Conservation (phyloP, 2,888 invertebrate genomes). For the Panzeria rudis region DNA sequence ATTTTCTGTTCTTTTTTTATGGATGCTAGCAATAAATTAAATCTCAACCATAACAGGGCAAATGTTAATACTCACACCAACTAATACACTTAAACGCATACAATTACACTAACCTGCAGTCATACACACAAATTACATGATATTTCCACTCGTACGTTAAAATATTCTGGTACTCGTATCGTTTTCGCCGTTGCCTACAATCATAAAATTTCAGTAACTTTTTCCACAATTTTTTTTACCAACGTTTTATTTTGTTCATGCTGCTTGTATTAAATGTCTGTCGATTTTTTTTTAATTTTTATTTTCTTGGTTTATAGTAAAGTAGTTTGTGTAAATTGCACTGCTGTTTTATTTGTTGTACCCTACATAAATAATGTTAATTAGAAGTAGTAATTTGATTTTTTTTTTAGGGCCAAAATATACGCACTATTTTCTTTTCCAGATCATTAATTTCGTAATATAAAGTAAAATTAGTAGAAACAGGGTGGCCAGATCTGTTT, state of each 20-base stretch:
- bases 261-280: conserved; percentile 58
- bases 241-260: background rate
- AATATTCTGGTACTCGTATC: conserved; percentile 35
- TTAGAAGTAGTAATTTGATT: background rate
- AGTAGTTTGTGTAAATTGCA: conserved; percentile 30
- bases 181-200: conserved; percentile 35
- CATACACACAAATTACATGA: conserved; percentile 26
- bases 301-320: conserved; percentile 30
- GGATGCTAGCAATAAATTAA: conserved; percentile 71
- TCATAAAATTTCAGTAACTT: conserved; percentile 43
- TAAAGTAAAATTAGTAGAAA: no score
- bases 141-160: conserved; percentile 8
- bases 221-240: conserved; percentile 31
- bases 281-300: conserved; percentile 34
- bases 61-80: conserved; percentile 69
- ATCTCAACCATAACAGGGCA: conserved; percentile 72
- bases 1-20: conserved; percentile 32
- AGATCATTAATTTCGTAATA: no score
- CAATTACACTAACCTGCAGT: conserved; percentile 41
- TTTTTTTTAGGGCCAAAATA: no score
- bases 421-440: no score
- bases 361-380: conserved; percentile 5
- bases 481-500: no score
- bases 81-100: conserved; percentile 52
- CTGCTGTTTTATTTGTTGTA: background rate